Base-by-base conservation (phyloP, 1,140 invertebrate species). In the Apis florea region DNA sequence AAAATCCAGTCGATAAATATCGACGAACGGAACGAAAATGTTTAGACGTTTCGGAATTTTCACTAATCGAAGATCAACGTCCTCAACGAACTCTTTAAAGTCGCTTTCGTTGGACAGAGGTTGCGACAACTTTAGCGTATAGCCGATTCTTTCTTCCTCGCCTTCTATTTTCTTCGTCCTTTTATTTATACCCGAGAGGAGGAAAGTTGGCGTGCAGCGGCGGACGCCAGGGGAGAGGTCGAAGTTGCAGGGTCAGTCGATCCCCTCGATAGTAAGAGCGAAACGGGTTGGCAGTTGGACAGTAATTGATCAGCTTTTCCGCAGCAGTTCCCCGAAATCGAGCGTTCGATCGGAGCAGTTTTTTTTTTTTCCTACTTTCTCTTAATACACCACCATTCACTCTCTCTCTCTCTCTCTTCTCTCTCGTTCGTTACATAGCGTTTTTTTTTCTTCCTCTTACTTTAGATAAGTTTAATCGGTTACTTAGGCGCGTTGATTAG, bases 401-500 rank as follows among this genome's bases (percentile, higher is more conserved):
- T 58, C 21, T 15, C 70, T 40, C 21, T 12, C 31, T 51, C 19
- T 72, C 26, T 4, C n/a, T 31, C 8, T 63, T 71, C 40, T 61
- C 59, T 59, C 58, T 87, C 81, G 74, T 59, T 85, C 79, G 49
- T 63, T 87, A 83, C 83, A 87, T 88, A 88, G 49, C 70, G 51
- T 74, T 13, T 49, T 40, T 40, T 66, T 49, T 24, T 53, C 53
- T 26, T 21, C 24, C 21, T 21, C 51, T 70, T 70, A 70, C 21
- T 73, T 61, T 88, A 83, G 79, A 75, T 88, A 86, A 86, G 84
- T 90, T 83, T 89, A 89, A 87, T 89, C 79, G 89, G 83, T 90
- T 86, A 90, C 68, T 91, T 90, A 91, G 90, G 90, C 88, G 87
- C 85, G 85, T 89, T 90, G 84, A 90, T 89, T 87, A 86, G 85